Evolutionary conservation across 2,888 invertebrate species (phyloP).

Genomic region (Craniophora ligustri): DNA sequence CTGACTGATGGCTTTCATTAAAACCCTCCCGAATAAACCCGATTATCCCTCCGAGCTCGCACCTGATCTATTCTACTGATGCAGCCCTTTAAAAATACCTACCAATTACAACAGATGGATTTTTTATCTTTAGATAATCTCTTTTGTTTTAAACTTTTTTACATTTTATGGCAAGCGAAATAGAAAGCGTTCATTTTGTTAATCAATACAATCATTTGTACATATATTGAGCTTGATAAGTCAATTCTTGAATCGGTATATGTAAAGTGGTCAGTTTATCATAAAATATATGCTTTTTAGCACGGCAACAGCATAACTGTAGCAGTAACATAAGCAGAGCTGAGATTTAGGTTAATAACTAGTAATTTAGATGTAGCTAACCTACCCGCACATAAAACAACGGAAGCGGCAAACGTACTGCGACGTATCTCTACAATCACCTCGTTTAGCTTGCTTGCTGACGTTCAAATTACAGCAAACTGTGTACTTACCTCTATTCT

Average conservation of each 20-base stretch:
- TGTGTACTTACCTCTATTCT: neutral
- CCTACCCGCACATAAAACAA: constrained; percentile 29
- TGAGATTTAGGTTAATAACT: constrained; percentile 27
- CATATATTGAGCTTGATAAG: no score
- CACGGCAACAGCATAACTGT: constrained; percentile 6
- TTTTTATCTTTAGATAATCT: constrained; percentile 1
- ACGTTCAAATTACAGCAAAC: constrained; percentile 6
- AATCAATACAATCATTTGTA: no score
- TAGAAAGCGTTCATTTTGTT: neutral
- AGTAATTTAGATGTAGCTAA: constrained; percentile 37
- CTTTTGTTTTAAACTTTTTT: neutral
- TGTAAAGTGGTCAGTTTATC: no score
- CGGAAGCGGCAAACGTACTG: constrained; percentile 29
- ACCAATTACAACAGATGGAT: constrained; percentile 20
- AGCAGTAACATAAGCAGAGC: constrained; percentile 5
- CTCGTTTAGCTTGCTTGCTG: constrained; percentile 18
- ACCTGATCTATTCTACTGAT: constrained; percentile 59
- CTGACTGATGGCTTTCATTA: constrained; percentile 70
- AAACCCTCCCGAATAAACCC: constrained; percentile 61
- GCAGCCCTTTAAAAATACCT: constrained; percentile 40
- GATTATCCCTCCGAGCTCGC: constrained; percentile 61
- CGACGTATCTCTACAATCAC: constrained; percentile 23
- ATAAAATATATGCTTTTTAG: neutral
- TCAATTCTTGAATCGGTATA: no score
- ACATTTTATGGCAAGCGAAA: neutral